A percentile compares a stretch with the other conserved stretches of the same genome.
These are phyloP conservation scores for Halocynthia aurantium DNA, from an alignment of 23 tunicate species.

Conservation along the genomic window DNA sequence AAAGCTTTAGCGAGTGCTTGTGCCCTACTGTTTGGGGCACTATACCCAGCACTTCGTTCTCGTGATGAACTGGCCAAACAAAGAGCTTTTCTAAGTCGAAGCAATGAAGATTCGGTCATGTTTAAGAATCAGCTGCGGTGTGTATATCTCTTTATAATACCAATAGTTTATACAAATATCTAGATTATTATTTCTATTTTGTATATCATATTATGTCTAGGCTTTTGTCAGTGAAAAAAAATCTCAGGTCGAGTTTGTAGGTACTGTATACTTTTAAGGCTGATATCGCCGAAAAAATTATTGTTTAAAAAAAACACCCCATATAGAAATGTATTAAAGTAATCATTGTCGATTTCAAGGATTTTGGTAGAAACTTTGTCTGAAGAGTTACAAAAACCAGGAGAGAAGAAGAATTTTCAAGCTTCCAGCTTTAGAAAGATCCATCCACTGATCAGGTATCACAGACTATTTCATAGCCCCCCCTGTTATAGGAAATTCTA, in stretches of 20 bases:
- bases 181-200: too few relatives aligned
- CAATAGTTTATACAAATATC: too few relatives aligned
- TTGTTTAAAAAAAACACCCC: too few relatives aligned
- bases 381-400: slow-evolving; percentile 47
- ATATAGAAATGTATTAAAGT: too few relatives aligned
- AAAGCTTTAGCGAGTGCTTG: slow-evolving; percentile 65
- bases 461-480: neutral
- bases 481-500: neutral
- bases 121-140: slow-evolving; percentile 69
- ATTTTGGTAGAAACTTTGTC: slow-evolving; percentile 50
- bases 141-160: neutral
- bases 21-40: slow-evolving; percentile 60
- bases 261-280: neutral
- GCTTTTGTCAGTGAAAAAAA: neutral
- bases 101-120: slow-evolving; percentile 34
- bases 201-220: too few relatives aligned
- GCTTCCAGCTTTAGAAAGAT: slow-evolving; percentile 39
- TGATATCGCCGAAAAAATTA: too few relatives aligned
- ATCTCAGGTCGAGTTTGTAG: neutral
- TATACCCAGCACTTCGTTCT: slow-evolving; percentile 59
- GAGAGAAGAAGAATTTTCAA: neutral
- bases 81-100: slow-evolving; percentile 52
- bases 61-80: slow-evolving; percentile 67
- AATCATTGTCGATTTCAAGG: slow-evolving; percentile 10
- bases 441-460: slow-evolving; percentile 76